phyloP scores from a whole-genome alignment of 2,797 vertebrate species.

The Bufotes viridis region DNA sequence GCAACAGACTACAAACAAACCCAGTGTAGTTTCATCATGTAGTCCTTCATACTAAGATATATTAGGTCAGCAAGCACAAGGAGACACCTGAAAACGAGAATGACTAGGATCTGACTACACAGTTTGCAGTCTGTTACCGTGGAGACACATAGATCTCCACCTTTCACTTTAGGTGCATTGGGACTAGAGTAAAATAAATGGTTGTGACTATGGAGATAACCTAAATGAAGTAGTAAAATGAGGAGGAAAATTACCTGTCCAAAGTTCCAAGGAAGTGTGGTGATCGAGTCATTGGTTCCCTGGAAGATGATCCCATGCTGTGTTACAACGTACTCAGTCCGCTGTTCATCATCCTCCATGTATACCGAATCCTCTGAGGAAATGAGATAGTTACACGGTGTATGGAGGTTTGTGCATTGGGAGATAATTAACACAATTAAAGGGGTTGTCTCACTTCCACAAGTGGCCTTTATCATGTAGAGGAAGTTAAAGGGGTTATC shows the following conservation, averaged over 20 bases:
- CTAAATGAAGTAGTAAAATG: not conserved
- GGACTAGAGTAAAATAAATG: not conserved
- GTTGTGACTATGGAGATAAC: not conserved
- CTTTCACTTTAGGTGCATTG: not conserved
- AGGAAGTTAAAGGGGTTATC: too few relatives aligned
- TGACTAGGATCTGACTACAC: too few relatives aligned
- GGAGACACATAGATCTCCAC: not conserved
- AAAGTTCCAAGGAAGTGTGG: constrained; percentile 86
- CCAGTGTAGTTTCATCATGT: not conserved
- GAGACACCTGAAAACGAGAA: not conserved
- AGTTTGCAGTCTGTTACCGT: not conserved
- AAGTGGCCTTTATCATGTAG: too few relatives aligned
- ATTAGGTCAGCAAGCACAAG: not conserved
- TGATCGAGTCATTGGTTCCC: constrained; percentile 76
- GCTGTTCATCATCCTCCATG: constrained; percentile 76
- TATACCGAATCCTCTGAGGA: constrained; percentile 86
- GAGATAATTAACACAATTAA: not conserved
- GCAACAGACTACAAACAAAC: not conserved
- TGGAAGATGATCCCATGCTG: constrained; percentile 91
- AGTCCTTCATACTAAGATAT: not conserved
- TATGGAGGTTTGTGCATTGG: not conserved
- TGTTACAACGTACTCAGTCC: constrained; percentile 84
- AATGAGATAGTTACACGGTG: constrained; percentile 29
- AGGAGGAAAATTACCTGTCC: constrained; percentile 85
- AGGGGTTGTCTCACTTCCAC: too few relatives aligned